Conservation (phyloP, 2,888 invertebrate genomes). For the Megamerina dolium region DNA sequence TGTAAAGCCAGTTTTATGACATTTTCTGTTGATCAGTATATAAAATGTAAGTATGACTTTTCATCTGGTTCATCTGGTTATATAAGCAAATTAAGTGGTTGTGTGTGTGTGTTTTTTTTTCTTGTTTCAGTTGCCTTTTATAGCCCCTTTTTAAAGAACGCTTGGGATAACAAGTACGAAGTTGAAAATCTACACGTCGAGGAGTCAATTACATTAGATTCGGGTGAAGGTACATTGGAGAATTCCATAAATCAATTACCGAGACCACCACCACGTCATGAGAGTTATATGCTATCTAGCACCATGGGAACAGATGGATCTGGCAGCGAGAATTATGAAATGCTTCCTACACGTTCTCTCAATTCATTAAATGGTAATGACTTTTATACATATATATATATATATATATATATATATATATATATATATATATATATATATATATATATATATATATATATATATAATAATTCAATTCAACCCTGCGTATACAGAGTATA, state of each 20-base stretch:
- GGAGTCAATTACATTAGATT: conserved; percentile 58
- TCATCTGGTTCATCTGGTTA: not conserved
- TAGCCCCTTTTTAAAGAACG: conserved; percentile 92
- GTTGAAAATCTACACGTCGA: conserved; percentile 90
- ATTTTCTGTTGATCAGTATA: conserved; percentile 75
- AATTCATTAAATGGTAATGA: conserved; percentile 52
- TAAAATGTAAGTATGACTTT: conserved; percentile 64
- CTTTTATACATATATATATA: not conserved
- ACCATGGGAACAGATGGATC: conserved; percentile 53
- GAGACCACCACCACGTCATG: conserved; percentile 66
- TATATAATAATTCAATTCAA: too few relatives aligned
- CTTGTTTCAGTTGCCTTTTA: conserved; percentile 75
- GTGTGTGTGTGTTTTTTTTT: conserved; percentile 4
- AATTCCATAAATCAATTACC: conserved; percentile 61
- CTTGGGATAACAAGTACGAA: conserved; percentile 92
- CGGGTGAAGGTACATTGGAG: conserved; percentile 65
- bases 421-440: not conserved
- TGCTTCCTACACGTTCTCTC: conserved; percentile 53
- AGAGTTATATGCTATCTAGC: conserved; percentile 70
- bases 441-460: too few relatives aligned
- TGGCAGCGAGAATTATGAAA: conserved; percentile 63
- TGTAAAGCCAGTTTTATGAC: conserved; percentile 90
- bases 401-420: not conserved
- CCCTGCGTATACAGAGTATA: too few relatives aligned
- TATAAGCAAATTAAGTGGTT: too few relatives aligned